Evolutionary conservation across 2,888 invertebrate genomes (phyloP).

Genomic region (Saturnia pavonia): DNA sequence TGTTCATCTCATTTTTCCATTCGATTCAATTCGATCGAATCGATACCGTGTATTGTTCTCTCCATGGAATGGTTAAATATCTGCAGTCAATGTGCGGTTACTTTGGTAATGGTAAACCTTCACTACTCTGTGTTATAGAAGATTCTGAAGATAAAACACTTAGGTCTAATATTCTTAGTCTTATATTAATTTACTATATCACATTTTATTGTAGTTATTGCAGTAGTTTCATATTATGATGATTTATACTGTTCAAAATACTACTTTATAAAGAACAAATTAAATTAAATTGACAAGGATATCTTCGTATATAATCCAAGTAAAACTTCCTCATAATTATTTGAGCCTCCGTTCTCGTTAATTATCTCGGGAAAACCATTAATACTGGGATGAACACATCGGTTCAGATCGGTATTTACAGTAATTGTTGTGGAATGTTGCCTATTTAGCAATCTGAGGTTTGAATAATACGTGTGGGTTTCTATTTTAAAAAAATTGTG

Average conservation of each 20-base stretch:
- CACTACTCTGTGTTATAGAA: neutral
- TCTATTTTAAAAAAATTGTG: neutral
- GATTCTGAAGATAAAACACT: neutral
- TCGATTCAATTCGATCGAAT: neutral
- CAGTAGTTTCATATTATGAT: neutral
- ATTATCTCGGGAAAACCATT: constrained; percentile 38
- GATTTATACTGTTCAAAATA: neutral
- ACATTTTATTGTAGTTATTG: neutral
- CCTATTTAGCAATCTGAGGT: neutral
- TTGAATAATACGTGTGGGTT: neutral
- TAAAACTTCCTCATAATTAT: constrained; percentile 50
- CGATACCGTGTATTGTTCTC: neutral
- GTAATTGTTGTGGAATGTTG: constrained; percentile 21
- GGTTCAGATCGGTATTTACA: constrained; percentile 24
- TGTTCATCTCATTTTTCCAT: neutral
- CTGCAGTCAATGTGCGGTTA: neutral
- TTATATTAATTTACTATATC: neutral
- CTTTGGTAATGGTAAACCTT: neutral
- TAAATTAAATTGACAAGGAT: neutral
- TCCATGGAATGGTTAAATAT: neutral
- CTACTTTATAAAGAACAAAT: neutral
- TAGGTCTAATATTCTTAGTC: neutral
- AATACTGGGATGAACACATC: constrained; percentile 21
- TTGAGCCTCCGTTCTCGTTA: constrained; percentile 50
- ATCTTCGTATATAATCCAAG: neutral